Evolutionary conservation across 2,888 invertebrate genomes (phyloP).

Genomic region (Cerastoderma edule): DNA sequence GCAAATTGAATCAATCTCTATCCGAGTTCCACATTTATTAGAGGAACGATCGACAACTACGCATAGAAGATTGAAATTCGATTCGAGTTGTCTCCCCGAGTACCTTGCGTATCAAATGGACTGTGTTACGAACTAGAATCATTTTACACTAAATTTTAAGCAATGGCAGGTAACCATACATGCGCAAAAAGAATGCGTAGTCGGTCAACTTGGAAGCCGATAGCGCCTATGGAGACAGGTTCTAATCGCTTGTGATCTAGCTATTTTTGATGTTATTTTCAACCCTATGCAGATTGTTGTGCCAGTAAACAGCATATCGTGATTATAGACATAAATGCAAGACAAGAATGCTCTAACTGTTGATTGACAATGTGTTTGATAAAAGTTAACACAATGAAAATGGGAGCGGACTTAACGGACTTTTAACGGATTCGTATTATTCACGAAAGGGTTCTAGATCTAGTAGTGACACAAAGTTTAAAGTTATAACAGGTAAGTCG

Average conservation of each 20-base stretch:
- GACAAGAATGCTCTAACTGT: too few relatives aligned
- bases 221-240: constrained; percentile 76
- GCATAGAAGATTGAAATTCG: too few relatives aligned
- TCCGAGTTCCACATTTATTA: too few relatives aligned
- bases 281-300: background rate
- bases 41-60: too few relatives aligned
- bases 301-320: background rate
- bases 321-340: too few relatives aligned
- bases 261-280: background rate
- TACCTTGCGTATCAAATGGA: too few relatives aligned
- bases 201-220: constrained; percentile 61
- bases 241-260: constrained; percentile 8
- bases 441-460: background rate
- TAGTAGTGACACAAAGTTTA: background rate
- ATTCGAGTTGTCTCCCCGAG: too few relatives aligned
- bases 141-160: too few relatives aligned
- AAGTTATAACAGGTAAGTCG: background rate
- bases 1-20: too few relatives aligned
- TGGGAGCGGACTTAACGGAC: background rate
- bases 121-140: too few relatives aligned
- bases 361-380: background rate
- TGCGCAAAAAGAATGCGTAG: constrained; percentile 62
- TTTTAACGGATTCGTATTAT: background rate
- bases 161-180: constrained; percentile 25
- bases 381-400: background rate